Evolutionary conservation across 2,797 vertebrate genomes (phyloP), one percentile per base, ranked within the genome.

Genomic region (Paratrypauchen microcephalus): DNA sequence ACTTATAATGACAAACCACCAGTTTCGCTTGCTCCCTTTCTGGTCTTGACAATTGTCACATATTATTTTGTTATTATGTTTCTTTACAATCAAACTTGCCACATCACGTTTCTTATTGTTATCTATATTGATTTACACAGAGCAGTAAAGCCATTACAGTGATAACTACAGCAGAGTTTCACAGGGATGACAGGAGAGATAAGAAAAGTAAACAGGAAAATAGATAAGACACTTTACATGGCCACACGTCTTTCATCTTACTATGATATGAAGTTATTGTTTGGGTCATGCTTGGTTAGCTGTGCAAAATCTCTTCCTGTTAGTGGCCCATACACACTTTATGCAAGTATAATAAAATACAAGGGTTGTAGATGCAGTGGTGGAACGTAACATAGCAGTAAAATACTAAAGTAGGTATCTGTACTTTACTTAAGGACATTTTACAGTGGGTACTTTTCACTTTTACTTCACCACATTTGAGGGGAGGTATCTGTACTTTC

Each of bases 201-300:
- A 74, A 73, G 63, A 71, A 47, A 73, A 4, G 19, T 16, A 60
- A 50, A 30, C 63, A 65, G 63, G 45, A 50, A 65, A 30, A 32
- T 3, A 64, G 62, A 64, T 64, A 64, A 48, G 45, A 28, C 1
- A 36, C 6, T 24, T 9, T 59, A 30, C 52, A 50, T 50, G 18
- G 45, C 23, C 16, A 39, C 60, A 39, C 11, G 18, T 24, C 61
- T 64, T 47, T 64, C 62, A 62, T 62, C 16, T 48, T 16, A 48
- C 16, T 26, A 11, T 45, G 21, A 47, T 26, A 26, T 47, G 12
- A 21, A 64, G 39, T 64, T 62, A 64, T 64, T 50, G 70, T 78
- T 87, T 73, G 74, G 71, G 71, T 84, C 82, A 85, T 62, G 85
- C 75, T 76, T 79, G 75, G 68, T 81, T 77, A 83, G 66, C 32